Conservation (phyloP, 1,140 invertebrate species). For the Drosophila orosa region DNA sequence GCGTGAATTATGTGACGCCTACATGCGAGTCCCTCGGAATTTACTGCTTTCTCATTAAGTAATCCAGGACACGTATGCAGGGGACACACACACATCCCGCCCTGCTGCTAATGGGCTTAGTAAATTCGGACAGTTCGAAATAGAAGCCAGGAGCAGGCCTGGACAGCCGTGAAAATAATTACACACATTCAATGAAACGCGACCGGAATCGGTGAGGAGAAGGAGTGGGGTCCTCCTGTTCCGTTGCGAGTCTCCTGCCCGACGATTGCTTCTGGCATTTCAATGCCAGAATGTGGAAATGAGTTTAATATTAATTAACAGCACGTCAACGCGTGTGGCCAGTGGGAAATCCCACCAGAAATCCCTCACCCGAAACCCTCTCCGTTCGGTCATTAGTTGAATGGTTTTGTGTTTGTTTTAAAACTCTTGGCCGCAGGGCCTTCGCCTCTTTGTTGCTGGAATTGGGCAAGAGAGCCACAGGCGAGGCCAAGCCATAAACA, state of each 20-base stretch:
- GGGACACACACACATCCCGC: slow-evolving; percentile 1
- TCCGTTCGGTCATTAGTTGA: slow-evolving; percentile 26
- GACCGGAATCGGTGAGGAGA: slow-evolving; percentile 52
- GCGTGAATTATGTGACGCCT: slow-evolving; percentile 65
- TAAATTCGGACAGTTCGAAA: slow-evolving; percentile 40
- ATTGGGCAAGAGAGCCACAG: slow-evolving; percentile 9
- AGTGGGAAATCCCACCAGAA: slow-evolving; percentile 11
- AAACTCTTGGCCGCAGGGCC: slow-evolving; percentile 31
- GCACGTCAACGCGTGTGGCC: slow-evolving; percentile 49
- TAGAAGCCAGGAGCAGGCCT: slow-evolving; percentile 15
- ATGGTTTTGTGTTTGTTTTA: slow-evolving; percentile 40
- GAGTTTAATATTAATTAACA: slow-evolving; percentile 79
- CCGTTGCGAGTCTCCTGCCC: not conserved
- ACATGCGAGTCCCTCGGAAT: slow-evolving; percentile 58
- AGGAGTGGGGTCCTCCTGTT: not conserved
- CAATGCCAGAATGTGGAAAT: slow-evolving; percentile 68
- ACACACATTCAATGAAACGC: slow-evolving; percentile 76
- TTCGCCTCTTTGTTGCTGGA: not conserved
- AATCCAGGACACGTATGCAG: slow-evolving; percentile 57
- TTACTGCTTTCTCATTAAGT: slow-evolving; percentile 61
- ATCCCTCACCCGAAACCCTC: not conserved
- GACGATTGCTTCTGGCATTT: slow-evolving; percentile 64
- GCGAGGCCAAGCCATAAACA: slow-evolving; percentile 41
- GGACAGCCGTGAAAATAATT: slow-evolving; percentile 71
- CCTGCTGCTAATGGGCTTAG: slow-evolving; percentile 44